Conservation (phyloP, 2,888 invertebrate species). For the Dolichopus griseipennis region DNA sequence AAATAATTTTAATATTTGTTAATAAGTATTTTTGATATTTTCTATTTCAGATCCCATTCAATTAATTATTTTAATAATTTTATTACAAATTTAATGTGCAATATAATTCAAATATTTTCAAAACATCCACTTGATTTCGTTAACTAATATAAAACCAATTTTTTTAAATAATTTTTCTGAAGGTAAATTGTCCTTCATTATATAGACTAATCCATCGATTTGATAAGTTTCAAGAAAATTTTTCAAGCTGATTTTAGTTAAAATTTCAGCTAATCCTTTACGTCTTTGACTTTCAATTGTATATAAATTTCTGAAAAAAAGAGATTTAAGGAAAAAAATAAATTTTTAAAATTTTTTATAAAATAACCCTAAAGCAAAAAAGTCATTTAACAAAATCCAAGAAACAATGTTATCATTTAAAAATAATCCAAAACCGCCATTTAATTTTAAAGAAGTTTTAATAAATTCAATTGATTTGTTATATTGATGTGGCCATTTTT, state of each 20-base stretch:
- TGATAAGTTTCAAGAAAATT: conserved; percentile 10
- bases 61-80: no score
- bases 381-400: conserved; percentile 15
- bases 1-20: no score
- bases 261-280: conserved; percentile 15
- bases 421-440: conserved; percentile 15
- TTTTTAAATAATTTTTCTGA: conserved; percentile 13
- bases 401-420: conserved; percentile 11
- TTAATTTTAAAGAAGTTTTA: conserved; percentile 14
- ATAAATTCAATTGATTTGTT: conserved; percentile 13
- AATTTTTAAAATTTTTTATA: background rate
- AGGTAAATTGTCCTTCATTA: conserved; percentile 6
- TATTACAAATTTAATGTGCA: no score
- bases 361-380: conserved; percentile 14
- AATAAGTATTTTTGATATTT: no score
- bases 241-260: conserved; percentile 12
- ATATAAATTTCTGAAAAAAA: conserved; percentile 12
- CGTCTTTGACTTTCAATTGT: conserved; percentile 4
- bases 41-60: no score
- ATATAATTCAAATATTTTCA: no score
- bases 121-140: background rate
- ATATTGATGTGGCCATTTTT: conserved; percentile 17
- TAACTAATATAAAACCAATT: conserved; percentile 10
- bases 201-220: conserved; percentile 10
- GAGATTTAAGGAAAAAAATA: background rate